A percentile compares a stretch with the other conserved stretches of the same genome.
Conservation (phyloP, 1,140 invertebrate genomes). For the Sinella curviseta region DNA sequence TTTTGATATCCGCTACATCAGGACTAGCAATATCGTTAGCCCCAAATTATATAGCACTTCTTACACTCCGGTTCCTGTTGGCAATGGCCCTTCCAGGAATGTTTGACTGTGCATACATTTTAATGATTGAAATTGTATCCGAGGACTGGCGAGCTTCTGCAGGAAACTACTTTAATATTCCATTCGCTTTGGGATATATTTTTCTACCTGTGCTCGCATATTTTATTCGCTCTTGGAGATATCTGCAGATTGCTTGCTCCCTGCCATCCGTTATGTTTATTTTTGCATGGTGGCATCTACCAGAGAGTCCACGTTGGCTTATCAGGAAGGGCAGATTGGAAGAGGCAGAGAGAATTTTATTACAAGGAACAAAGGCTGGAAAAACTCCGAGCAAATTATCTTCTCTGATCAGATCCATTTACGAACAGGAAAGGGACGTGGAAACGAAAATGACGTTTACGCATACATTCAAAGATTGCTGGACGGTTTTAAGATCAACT, state of each 20-base stretch:
- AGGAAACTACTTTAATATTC: slow-evolving; percentile 47
- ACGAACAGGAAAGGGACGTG: too few relatives aligned
- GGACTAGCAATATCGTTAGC: slow-evolving; percentile 37
- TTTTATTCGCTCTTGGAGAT: slow-evolving; percentile 54
- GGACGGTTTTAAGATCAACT: too few relatives aligned
- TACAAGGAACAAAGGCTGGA: not conserved
- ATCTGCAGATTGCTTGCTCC: slow-evolving; percentile 53
- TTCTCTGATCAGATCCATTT: too few relatives aligned
- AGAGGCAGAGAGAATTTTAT: not conserved
- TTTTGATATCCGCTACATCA: slow-evolving; percentile 37
- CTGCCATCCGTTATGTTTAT: slow-evolving; percentile 35
- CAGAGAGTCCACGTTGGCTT: not conserved
- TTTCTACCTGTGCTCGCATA: slow-evolving; percentile 54
- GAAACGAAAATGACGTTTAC: too few relatives aligned
- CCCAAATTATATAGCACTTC: slow-evolving; percentile 34
- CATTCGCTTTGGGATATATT: slow-evolving; percentile 50
- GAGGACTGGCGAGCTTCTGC: slow-evolving; percentile 38
- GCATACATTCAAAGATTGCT: too few relatives aligned
- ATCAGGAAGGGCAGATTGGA: not conserved
- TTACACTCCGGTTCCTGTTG: slow-evolving; percentile 42
- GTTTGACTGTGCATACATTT: too few relatives aligned
- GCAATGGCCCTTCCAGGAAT: slow-evolving; percentile 38
- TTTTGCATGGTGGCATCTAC: slow-evolving; percentile 34
- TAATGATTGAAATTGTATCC: slow-evolving; percentile 41
- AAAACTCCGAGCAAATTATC: not conserved